Base-by-base conservation (phyloP, 2,888 invertebrate genomes). In the Leptinotarsa rubiginosa region DNA sequence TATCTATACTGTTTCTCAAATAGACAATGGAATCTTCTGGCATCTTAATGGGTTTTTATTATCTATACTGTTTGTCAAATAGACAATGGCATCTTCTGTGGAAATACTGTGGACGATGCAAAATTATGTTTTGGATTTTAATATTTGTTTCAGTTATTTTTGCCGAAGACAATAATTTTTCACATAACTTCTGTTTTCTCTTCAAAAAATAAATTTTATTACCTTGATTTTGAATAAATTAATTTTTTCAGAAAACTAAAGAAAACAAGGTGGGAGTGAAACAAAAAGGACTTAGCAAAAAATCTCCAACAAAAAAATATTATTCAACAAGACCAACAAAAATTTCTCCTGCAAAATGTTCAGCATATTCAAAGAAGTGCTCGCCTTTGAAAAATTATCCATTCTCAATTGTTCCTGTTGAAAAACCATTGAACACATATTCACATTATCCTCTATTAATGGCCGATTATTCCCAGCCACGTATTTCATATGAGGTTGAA, bases 301-400 rank as follows among this genome's bases (percentile, higher is more conserved):
- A 70, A 69, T 79, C 79, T n/a, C 78, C 80, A 4, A 77, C 76
- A 31, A 78, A 77, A 72, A 78, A 77, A 71, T 75, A 77, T 41
- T 78, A 78, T 72, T 18, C 72, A 1, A 13, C 66, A 5, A 74
- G 69, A 49, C 77, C 78, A 18, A 66, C 77, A 25, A 69, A 71
- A 41, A 75, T 78, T 41, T 75, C 78, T 13, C 74, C 78, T 5
- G 73, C 69, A 54, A 73, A 69, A 20, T 77, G 65, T 70, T 73
- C 69, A 13, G 10, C 72, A 50, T 31, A 70, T 25, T 18, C 50
- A 64, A 77, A 75, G 22, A 75, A 65, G 22, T 15, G 62, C 62
- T 16, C n/a, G 50, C 41, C 47, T 18, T 59, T 41, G 20, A 49
- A 65, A 65, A 3, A 65, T 41, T 18, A n/a, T 10, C 66, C 66